Evolutionary conservation across 1,140 invertebrate species (phyloP), one percentile per base, ranked within the genome.

Genomic region (Drosophila persimilis): DNA sequence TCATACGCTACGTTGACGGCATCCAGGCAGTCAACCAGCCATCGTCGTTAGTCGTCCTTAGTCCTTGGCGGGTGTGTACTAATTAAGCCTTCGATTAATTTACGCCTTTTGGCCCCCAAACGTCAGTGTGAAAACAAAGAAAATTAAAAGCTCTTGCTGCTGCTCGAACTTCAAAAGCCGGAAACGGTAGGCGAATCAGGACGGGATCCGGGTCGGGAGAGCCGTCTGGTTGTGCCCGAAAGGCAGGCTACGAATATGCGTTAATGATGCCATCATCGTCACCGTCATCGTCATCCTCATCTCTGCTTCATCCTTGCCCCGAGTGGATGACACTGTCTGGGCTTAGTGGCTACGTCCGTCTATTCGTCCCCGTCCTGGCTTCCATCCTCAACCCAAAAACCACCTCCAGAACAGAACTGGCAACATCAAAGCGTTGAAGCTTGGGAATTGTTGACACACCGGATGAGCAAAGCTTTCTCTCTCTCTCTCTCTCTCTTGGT

Each of bases 391-490:
- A n/a, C 52, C 24, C 20, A 15, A 43, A 35, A 39, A 39, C 22
- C 39, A 8, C 8, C 44, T 45, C 47, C 24, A 41, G 39, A 20
- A 13, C 45, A 51, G 47, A 53, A 39, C 57, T 53, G 54, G 69
- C 74, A 66, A 89, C 86, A 85, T 89, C 86, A 89, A 89, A 89
- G 86, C 80, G 86, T 89, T 89, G 70, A 89, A 85, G 86, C 85
- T 85, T 89, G 85, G 74, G 75, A 89, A 89, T 89, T 89, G 86
- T 89, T 89, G 80, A 89, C 86, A 89, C 86, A 89, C 85, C 85
- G 86, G 85, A 89, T 89, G 75, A 89, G 73, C 80, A 83, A 50
- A 75, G 57, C 73, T 50, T 43, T 17, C 46, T 46, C 63, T 41
- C 61, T 53, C 47, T 17, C 61, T 53, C 47, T 17, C 44, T 26